Percentiles rank a stretch among this genome's conserved stretches.
Evolutionary conservation across 2,113 vertebrate genomes (phyloP).

Genomic region (Tor tambroides): DNA sequence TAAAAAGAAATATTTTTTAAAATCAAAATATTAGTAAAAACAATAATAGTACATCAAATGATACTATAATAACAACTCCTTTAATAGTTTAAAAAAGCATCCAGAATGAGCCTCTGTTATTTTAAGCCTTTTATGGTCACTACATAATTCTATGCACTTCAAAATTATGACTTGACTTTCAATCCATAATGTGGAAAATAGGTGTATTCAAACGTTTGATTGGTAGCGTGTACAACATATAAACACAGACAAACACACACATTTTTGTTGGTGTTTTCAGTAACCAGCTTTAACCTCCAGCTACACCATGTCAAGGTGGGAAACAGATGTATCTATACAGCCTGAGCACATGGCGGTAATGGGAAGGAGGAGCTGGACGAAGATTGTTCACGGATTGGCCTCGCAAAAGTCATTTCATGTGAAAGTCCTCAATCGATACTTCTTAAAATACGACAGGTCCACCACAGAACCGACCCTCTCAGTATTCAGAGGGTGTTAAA

Average conservation of each 20-base stretch:
- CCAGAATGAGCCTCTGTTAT: not conserved
- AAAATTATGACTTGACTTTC: not conserved
- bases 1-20: too few relatives aligned
- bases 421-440: not conserved
- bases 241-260: not conserved
- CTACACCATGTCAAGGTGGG: slow-evolving; percentile 23
- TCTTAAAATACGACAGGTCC: not conserved
- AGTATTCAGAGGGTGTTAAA: not conserved
- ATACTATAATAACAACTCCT: not conserved
- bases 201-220: not conserved
- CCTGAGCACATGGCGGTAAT: slow-evolving; percentile 3
- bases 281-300: not conserved
- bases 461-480: not conserved
- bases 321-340: slow-evolving; percentile 41
- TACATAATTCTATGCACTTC: not conserved
- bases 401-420: not conserved
- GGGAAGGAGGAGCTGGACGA: not conserved
- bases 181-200: not conserved
- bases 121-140: not conserved
- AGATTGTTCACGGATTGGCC: not conserved
- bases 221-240: not conserved
- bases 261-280: not conserved
- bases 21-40: too few relatives aligned
- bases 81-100: not conserved
- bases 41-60: too few relatives aligned